Base-by-base conservation (phyloP, 2,888 invertebrate genomes). In the Watsonalla cultraria region DNA sequence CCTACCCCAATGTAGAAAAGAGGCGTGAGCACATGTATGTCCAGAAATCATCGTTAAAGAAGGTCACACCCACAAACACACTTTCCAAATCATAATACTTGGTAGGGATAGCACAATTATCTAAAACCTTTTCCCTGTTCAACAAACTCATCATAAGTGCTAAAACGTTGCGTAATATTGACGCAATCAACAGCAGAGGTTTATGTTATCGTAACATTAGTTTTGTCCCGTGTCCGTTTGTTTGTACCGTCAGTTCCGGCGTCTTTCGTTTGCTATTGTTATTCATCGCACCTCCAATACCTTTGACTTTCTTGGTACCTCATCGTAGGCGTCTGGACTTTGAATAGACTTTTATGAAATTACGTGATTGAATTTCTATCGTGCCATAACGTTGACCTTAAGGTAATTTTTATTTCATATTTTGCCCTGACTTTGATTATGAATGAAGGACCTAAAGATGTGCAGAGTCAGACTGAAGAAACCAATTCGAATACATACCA, bases 241-340 rank as follows among this genome's bases (percentile, higher is more conserved):
- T 24, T 11, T n/a, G n/a, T n/a, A n/a, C n/a, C n/a, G n/a, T n/a
- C n/a, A 13, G 46, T 46, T 51, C 15, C 74, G 72, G 65, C 62
- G 69, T 77, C 84, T 84, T 84, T 84, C 83, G 63, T 75, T 78
- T 67, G 64, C 68, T 24, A 75, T 84, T 84, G 72, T 80, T 74
- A 82, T 82, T 82, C 83, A 62, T 64, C 52, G 14, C 8, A 14
- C 51, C 53, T 46, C 54, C 54, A 54, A 59, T 53, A 58, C 55
- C 54, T 49, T 15, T 56, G 58, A 65, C 70, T 70, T 76, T 74
- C 76, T 61, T 67, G 49, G 65, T 64, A 68, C 49, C 45, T 50
- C 47, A 42, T 54, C 54, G 54, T 48, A 46, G 37, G 51, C 54
- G 56, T 48, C 51, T 54, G 24, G 54, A 60, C 57, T 58, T 33